Percentiles rank a stretch among this genome's conserved stretches.
phyloP scores from a whole-genome alignment of 1,140 invertebrate genomes.

The Proales similis region DNA sequence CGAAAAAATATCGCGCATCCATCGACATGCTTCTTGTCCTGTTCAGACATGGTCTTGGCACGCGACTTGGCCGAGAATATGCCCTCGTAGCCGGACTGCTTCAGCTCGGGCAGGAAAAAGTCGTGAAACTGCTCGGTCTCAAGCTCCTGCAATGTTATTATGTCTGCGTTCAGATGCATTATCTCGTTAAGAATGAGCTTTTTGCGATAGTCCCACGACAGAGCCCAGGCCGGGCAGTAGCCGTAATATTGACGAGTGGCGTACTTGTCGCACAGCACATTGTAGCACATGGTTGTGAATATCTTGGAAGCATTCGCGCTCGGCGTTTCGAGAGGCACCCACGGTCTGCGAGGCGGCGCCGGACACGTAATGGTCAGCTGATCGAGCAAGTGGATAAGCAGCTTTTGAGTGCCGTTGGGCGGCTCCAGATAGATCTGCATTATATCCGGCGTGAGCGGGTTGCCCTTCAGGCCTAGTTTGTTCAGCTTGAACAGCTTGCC shows the following conservation, averaged over 20 bases:
- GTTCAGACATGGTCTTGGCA: constrained; percentile 94
- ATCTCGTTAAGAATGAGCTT: constrained; percentile 96
- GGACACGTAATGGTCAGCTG: constrained; percentile 55
- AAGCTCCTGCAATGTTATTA: constrained; percentile 90
- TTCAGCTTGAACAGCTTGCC: constrained; percentile 94
- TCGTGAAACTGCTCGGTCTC: constrained; percentile 98
- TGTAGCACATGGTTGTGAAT: constrained; percentile 99
- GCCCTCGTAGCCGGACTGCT: constrained; percentile 87
- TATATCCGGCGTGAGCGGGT: constrained; percentile 86
- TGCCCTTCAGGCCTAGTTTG: constrained; percentile 70
- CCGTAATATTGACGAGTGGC: constrained; percentile 85
- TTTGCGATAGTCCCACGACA: constrained; percentile 95
- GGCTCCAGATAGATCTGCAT: constrained; percentile 76
- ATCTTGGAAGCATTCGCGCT: constrained; percentile 61
- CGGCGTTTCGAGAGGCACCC: constrained; percentile 6
- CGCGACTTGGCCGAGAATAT: constrained; percentile 97
- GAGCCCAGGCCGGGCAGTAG: constrained; percentile 91
- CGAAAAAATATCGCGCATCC: constrained; percentile 95
- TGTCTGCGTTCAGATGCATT: constrained; percentile 87
- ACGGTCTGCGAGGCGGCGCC: constrained; percentile 16
- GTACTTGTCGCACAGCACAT: constrained; percentile 97
- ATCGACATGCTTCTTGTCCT: constrained; percentile 92
- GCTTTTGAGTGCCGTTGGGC: constrained; percentile 80
- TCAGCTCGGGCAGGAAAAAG: constrained; percentile 88
- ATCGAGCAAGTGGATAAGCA: constrained; percentile 67